phyloP scores from a whole-genome alignment of 2,888 invertebrate genomes.

The Andrena flavipes region DNA sequence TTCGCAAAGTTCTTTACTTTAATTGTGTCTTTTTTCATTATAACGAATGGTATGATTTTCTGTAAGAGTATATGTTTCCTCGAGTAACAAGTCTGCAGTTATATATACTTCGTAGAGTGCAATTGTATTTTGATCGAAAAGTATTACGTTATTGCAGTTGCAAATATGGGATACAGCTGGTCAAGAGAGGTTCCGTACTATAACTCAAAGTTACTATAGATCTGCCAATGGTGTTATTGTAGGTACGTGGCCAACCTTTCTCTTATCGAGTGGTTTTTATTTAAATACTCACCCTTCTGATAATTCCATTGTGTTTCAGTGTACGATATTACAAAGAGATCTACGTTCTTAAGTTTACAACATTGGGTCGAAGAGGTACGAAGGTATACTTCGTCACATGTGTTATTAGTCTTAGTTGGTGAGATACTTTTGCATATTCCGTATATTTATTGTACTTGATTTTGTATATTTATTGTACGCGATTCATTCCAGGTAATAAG shows the following conservation, averaged over 20 bases:
- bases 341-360: constrained; percentile 95
- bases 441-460: neutral
- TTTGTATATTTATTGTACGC: neutral
- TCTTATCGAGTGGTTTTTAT: neutral
- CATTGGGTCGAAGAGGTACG: constrained; percentile 98
- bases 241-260: constrained; percentile 85
- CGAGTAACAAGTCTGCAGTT: neutral
- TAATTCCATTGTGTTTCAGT: constrained; percentile 86
- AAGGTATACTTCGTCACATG: constrained; percentile 96
- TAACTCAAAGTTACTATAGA: constrained; percentile 98
- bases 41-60: neutral
- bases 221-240: constrained; percentile 98
- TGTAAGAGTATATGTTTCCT: neutral
- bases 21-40: neutral
- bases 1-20: neutral
- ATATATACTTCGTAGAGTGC: neutral
- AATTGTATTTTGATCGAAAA: constrained; percentile 1
- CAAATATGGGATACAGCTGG: constrained; percentile 99
- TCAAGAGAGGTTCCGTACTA: constrained; percentile 97
- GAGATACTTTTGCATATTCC: constrained; percentile 67
- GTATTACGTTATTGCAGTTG: constrained; percentile 86
- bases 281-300: neutral
- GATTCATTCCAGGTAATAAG: constrained; percentile 89
- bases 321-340: constrained; percentile 97
- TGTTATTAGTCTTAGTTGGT: constrained; percentile 96